Evolutionary conservation across 1,140 invertebrate species (phyloP), one percentile per base, ranked within the genome.

Genomic region (Neoseiulus cucumeris): DNA sequence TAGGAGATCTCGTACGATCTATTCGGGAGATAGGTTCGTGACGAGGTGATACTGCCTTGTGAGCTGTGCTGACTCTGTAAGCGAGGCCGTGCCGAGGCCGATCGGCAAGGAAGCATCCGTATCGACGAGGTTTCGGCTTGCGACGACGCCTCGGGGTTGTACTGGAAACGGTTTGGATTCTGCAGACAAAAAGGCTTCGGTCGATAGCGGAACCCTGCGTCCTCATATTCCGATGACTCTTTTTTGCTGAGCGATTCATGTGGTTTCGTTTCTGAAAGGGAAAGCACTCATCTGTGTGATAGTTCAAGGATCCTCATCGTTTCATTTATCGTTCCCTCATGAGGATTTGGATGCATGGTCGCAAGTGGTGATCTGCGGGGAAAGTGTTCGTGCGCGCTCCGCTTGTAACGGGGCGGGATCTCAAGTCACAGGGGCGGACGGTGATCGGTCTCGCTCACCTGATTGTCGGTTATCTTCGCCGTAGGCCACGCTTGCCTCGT

Each of bases 201-300:
- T 59, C 51, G 51, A 59, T 59, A 59, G 14, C 51, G 51, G 33
- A 59, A 59, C 14, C 51, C 51, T 2, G 51, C 51, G 22, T 59
- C 51, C 22, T 59, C 51, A 33, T 59, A 25, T 59, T 59, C 51
- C 4, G 51, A 59, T 17, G 51, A 59, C 22, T 59, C 51, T 25
- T 59, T 59, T 33, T 59, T 59, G 51, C 51, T 59, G 25, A 59
- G 51, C 14, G 51, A 59, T 59, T 59, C 51, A 33, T 59, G 51
- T 5, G 51, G 17, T 25, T 59, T 59, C 25, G 51, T 17, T 59
- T 25, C 51, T 59, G 51, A 6, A 59, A 59, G 33, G 9, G 9
- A 6, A 9, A 39, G 33, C 33, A 6, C 33, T n/a, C n/a, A n/a
- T n/a, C n/a, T n/a, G n/a, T n/a, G n/a, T n/a, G n/a, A n/a, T n/a